These are phyloP conservation scores for Thysanoteuthis rhombus DNA, from an alignment of 2,888 invertebrate genomes.

Conservation along the genomic window DNA sequence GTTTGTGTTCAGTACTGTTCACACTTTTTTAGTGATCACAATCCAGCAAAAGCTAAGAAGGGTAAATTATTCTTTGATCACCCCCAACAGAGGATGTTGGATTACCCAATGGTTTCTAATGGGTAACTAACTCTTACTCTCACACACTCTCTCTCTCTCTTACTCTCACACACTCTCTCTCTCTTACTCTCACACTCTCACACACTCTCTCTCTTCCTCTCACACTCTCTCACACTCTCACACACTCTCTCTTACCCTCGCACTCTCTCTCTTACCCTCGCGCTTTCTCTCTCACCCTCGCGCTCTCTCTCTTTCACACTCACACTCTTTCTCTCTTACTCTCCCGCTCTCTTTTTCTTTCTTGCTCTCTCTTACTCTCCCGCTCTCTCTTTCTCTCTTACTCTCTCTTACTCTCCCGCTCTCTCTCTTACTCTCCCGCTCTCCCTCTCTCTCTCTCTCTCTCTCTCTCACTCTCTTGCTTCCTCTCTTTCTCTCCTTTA, in stretches of 20 bases:
- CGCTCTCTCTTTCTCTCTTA: no score
- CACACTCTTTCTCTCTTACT: no score
- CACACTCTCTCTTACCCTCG: no score
- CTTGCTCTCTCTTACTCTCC: not conserved
- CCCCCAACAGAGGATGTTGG: no score
- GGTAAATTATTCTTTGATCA: no score
- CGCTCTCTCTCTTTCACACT: not conserved
- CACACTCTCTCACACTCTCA: not conserved
- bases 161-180: not conserved
- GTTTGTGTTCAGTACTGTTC: no score
- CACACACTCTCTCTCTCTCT: not conserved
- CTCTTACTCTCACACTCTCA: not conserved
- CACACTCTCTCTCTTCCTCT: not conserved
- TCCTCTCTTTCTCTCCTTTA: not conserved
- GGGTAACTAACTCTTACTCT: no score
- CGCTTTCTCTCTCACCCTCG: not conserved
- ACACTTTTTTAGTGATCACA: no score
- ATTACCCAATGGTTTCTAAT: no score
- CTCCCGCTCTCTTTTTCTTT: not conserved
- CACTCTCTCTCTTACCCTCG: not conserved
- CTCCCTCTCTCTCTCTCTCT: not conserved
- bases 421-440: rapidly evolving
- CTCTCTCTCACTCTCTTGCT: not conserved
- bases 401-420: not conserved
- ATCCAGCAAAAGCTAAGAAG: no score